phyloP scores from a whole-genome alignment of 2,113 vertebrate genomes.

The Sisor rabdophorus region DNA sequence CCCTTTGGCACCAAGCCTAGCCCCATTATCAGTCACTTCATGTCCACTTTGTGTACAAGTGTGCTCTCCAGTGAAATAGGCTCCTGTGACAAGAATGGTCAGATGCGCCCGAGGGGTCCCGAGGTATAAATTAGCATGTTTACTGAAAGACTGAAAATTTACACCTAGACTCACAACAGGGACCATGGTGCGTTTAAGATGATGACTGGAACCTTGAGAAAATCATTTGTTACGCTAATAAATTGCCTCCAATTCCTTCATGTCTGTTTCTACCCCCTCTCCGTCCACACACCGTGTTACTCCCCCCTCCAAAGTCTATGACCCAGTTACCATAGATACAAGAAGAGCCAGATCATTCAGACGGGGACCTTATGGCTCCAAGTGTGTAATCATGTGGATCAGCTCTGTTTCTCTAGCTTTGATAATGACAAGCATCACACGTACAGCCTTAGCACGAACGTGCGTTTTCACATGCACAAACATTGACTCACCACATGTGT shows the following conservation, averaged over 20 bases:
- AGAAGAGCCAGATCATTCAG: constrained; percentile 14
- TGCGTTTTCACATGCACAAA: neutral
- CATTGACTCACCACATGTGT: constrained; percentile 80
- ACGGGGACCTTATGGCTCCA: constrained; percentile 18
- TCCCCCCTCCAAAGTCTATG: constrained; percentile 44
- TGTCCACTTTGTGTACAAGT: constrained; percentile 37
- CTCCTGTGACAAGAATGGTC: constrained; percentile 33
- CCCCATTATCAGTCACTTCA: constrained; percentile 50
- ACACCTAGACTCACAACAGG: neutral
- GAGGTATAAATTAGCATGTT: constrained; percentile 25
- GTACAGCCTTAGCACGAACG: neutral
- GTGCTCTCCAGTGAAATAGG: constrained; percentile 36
- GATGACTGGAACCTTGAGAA: constrained; percentile 12
- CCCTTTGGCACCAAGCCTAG: neutral
- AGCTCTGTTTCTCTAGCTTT: neutral
- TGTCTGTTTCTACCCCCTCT: constrained; percentile 40
- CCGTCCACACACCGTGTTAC: neutral
- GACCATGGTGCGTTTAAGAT: neutral
- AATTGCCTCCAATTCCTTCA: neutral
- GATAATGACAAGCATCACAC: neutral
- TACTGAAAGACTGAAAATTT: constrained; percentile 18
- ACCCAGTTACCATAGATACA: constrained; percentile 60
- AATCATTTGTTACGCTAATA: constrained; percentile 13
- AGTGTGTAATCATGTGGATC: constrained; percentile 9
- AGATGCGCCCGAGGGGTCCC: constrained; percentile 13